Base-by-base conservation (phyloP, 2,797 vertebrate species). In the Mallotus villosus region DNA sequence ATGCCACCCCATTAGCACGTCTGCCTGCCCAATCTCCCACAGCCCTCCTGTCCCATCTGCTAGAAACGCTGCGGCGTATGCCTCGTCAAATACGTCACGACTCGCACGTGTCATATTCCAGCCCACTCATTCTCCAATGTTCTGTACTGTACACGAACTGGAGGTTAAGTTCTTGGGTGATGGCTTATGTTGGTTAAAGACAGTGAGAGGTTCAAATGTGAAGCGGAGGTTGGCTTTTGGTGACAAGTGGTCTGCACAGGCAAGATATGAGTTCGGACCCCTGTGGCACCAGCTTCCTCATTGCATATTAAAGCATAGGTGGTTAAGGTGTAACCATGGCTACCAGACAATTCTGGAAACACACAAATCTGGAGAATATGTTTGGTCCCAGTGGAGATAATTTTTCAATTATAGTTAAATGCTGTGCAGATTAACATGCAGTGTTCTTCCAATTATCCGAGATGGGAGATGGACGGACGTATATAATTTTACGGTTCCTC, bases 41-140 rank as follows among this genome's bases (percentile, higher is more conserved):
- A 63, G 82, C 81, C 86, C 86, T 78, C 77, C 78, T 83, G 65
- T 86, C 85, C 89, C 91, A 92, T 92, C 92, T 92, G 91, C 89
- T 87, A 79, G 72, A 78, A 75, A 66, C 77, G 80, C 84, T 87
- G 87, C 87, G 82, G 87, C 75, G 84, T 87, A 85, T 82, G 80
- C 80, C 75, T 75, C 77, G 72, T 84, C 81, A 68, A 87, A 69
- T 75, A 74, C 73, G 71, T 76, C 75, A 79, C 78, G 71, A 70
- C 83, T 84, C 85, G 83, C 88, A 81, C 79, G 78, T 82, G 74
- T 78, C 82, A 81, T 80, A 83, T 84, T 29, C 84, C 25, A 79
- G 82, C 74, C 81, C 79, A 71, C 71, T 86, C 81, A 70, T 71
- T 73, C 81, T 70, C 78, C 29, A 37, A 19, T 74, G 77, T 63